A percentile compares a stretch with the other conserved stretches of the same genome.
Conservation (phyloP, 2,113 vertebrate species). For the Ginglymostoma cirratum region DNA sequence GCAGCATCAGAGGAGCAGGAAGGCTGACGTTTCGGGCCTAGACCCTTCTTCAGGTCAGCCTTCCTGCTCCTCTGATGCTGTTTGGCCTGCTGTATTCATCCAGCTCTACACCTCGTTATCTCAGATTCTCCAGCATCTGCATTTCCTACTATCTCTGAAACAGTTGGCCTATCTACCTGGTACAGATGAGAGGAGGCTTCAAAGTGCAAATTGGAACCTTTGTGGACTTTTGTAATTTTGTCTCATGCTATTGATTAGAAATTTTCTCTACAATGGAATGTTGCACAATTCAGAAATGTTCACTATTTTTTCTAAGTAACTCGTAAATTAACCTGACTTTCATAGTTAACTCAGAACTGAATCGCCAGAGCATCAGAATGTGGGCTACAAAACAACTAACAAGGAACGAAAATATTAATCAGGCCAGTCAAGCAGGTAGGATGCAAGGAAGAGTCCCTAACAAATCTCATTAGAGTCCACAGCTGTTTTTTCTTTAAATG, state of each 20-base stretch:
- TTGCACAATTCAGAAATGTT: not conserved
- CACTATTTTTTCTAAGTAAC: not conserved
- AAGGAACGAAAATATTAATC: not conserved
- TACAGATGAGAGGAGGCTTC: not conserved
- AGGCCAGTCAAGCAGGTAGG: not conserved
- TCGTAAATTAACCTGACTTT: not conserved
- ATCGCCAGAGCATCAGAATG: not conserved
- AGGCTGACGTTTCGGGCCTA: too few species aligned
- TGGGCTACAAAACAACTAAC: constrained; percentile 24
- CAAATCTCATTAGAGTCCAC: not conserved
- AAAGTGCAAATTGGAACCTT: not conserved
- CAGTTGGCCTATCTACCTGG: not conserved
- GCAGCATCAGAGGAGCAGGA: too few species aligned
- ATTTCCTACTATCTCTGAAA: too few species aligned
- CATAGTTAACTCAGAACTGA: not conserved
- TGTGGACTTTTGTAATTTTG: not conserved
- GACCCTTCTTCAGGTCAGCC: too few species aligned
- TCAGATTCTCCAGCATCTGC: too few species aligned
- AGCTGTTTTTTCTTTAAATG: not conserved
- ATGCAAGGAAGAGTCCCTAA: not conserved
- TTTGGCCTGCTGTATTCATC: too few species aligned
- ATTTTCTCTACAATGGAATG: not conserved
- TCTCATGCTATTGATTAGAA: not conserved
- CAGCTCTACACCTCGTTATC: too few species aligned
- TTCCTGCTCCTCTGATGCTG: too few species aligned